These are phyloP conservation scores for Drosophila aff. DNA, from an alignment of 1,140 invertebrate genomes.

Conservation along the genomic window DNA sequence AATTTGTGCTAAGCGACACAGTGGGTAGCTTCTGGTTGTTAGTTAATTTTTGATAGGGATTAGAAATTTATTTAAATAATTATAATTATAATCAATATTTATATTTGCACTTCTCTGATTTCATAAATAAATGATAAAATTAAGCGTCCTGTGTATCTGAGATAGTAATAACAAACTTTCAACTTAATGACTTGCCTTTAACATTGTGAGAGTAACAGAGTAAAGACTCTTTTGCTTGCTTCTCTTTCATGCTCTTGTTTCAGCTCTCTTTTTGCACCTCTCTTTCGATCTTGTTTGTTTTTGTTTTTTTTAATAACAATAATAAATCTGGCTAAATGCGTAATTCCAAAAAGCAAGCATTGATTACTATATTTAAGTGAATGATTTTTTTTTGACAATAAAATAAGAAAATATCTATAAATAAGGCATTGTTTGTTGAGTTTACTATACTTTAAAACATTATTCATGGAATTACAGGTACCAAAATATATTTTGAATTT, in stretches of 20 bases:
- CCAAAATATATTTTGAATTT: background rate
- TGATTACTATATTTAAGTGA: conserved; percentile 8
- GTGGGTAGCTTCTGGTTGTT: background rate
- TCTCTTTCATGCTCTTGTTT: background rate
- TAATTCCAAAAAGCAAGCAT: conserved; percentile 30
- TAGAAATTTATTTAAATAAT: too few species aligned
- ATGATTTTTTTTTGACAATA: background rate
- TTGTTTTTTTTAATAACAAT: background rate
- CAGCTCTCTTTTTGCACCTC: background rate
- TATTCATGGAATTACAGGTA: background rate
- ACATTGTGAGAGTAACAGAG: conserved; percentile 2
- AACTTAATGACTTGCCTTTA: background rate
- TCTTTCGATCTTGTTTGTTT: conserved; percentile 24
- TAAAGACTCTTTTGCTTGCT: background rate
- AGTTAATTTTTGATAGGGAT: background rate
- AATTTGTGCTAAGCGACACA: background rate
- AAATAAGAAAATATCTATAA: background rate
- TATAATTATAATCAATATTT: background rate
- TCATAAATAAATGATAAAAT: background rate
- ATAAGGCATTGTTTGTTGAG: background rate
- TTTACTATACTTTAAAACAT: background rate
- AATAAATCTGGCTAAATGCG: conserved; percentile 35
- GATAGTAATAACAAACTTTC: background rate
- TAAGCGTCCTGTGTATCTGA: fast-evolving
- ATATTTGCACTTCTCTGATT: background rate